These are phyloP conservation scores for Eupithecia pulchellata DNA, from an alignment of 2,888 invertebrate species.

Conservation along the genomic window DNA sequence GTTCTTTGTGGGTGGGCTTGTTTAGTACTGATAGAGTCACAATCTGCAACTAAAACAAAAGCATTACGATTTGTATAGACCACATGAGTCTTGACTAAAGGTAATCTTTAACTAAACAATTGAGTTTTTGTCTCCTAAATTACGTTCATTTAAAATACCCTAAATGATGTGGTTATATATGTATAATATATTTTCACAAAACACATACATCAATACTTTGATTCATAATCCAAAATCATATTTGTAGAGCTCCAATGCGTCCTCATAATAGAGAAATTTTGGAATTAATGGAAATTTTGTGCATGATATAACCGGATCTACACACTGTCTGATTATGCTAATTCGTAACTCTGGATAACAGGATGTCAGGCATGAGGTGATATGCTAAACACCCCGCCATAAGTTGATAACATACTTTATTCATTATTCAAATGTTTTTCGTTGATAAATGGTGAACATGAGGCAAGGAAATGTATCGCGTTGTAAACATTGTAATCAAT, in stretches of 20 bases:
- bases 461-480: conserved; percentile 9
- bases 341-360: conserved; percentile 42
- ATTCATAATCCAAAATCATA: neutral
- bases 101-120: too few species aligned
- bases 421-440: conserved; percentile 11
- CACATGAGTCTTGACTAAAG: too few species aligned
- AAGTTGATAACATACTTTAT: neutral
- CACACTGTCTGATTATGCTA: conserved; percentile 42
- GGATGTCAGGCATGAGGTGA: conserved; percentile 36
- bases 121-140: neutral
- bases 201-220: neutral
- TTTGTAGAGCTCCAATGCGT: conserved; percentile 32
- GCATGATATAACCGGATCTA: conserved; percentile 34
- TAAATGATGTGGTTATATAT: neutral
- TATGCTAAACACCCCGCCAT: conserved; percentile 19
- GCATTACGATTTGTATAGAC: too few species aligned
- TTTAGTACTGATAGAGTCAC: neutral
- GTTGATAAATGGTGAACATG: conserved; percentile 11
- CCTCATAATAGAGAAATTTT: conserved; percentile 30
- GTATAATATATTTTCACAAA: neutral
- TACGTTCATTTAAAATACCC: neutral
- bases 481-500: conserved; percentile 25
- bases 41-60: neutral
- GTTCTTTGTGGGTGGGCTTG: neutral
- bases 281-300: conserved; percentile 37